Evolutionary conservation across 1,140 invertebrate species (phyloP).

Genomic region (Epicauta chinensis): DNA sequence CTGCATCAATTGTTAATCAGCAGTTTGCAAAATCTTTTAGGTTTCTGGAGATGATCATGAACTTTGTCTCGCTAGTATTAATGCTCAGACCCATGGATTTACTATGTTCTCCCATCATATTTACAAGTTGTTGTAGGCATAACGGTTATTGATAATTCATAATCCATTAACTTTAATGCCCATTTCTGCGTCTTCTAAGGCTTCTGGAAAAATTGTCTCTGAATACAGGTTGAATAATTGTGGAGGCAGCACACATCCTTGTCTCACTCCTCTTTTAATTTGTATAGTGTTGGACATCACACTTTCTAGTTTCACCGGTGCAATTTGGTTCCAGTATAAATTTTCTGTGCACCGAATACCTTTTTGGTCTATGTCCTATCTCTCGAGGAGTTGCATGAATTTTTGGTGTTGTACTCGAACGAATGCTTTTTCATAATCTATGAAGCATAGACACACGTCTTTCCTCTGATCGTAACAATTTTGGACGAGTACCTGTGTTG

Average conservation of each 20-base stretch:
- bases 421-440: conserved; percentile 3
- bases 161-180: conserved; percentile 18
- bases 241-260: conserved; percentile 37
- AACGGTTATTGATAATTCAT: conserved; percentile 14
- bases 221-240: conserved; percentile 36
- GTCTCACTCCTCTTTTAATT: conserved; percentile 29
- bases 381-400: conserved; percentile 10
- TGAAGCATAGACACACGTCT: conserved; percentile 3
- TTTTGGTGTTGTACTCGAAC: conserved; percentile 4
- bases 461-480: neutral
- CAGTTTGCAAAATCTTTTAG: neutral
- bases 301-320: neutral
- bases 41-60: no score
- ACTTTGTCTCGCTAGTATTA: neutral
- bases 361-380: conserved; percentile 3
- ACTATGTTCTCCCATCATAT: conserved; percentile 7
- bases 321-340: conserved; percentile 4
- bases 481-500: neutral
- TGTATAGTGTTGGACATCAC: conserved; percentile 13
- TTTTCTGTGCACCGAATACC: conserved; percentile 5
- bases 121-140: conserved; percentile 19
- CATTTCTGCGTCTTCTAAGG: conserved; percentile 4
- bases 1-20: neutral
- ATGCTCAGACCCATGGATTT: neutral
- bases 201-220: conserved; percentile 18